phyloP scores from a whole-genome alignment of 2,888 invertebrate species.

The Amphimallon solstitiale region DNA sequence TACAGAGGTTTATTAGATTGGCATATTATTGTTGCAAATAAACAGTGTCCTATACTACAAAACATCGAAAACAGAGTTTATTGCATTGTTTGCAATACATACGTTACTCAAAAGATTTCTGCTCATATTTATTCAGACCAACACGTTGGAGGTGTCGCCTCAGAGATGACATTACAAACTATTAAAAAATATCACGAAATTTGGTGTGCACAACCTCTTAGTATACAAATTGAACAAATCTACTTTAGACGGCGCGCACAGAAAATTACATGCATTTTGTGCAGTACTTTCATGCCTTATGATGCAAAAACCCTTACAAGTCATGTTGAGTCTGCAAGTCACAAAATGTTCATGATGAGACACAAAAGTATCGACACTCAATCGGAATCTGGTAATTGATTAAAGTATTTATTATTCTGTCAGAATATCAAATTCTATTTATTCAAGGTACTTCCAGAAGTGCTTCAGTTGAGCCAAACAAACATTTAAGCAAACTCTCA shows the following conservation, averaged over 20 bases:
- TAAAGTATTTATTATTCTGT: not conserved
- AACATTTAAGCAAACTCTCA: not conserved
- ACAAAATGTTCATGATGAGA: slow-evolving; percentile 12
- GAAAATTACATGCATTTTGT: slow-evolving; percentile 17
- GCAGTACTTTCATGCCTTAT: slow-evolving; percentile 2
- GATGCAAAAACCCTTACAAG: not conserved
- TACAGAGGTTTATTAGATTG: slow-evolving; percentile 10
- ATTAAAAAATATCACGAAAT: slow-evolving; percentile 16
- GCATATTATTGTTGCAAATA: not conserved
- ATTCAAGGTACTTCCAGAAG: not conserved
- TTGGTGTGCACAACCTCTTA: not conserved
- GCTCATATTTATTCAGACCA: not conserved
- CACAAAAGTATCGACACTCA: not conserved
- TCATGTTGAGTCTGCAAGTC: slow-evolving; percentile 9
- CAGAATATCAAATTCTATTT: not conserved
- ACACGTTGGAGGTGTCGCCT: not conserved
- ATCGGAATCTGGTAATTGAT: not conserved
- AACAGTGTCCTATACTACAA: not conserved
- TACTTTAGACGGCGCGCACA: slow-evolving; percentile 6
- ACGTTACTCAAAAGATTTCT: not conserved
- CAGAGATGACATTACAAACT: not conserved
- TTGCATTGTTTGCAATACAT: slow-evolving; percentile 12
- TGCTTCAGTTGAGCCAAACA: not conserved
- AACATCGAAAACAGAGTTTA: slow-evolving; percentile 5
- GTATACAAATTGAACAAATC: slow-evolving; percentile 16